Base-by-base conservation (phyloP, 2,113 vertebrate species). In the Limnothrissa miodon region DNA sequence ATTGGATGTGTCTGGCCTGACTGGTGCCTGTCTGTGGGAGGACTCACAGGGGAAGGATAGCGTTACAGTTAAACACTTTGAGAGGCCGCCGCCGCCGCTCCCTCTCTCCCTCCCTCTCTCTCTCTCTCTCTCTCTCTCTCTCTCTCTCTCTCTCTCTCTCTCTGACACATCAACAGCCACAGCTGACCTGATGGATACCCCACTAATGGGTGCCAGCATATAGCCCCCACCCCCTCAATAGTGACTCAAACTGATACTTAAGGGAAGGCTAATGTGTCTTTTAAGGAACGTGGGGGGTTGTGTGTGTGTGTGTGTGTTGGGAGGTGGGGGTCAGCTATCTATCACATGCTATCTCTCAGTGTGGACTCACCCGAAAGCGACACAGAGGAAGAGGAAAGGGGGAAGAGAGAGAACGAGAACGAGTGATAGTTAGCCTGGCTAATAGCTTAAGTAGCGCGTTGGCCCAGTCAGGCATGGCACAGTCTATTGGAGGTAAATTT, bases 131-230 rank as follows among this genome's bases (percentile, higher is more conserved):
- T n/a, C n/a, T n/a, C n/a, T n/a, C n/a, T n/a, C n/a, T n/a, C n/a
- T n/a, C n/a, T n/a, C n/a, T n/a, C n/a, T n/a, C n/a, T n/a, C n/a
- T n/a, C n/a, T n/a, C 95, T 94, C 93, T 90, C 89, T 92, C 92
- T 83, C 85, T 87, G 92, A 82, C 90, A 82, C 82, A 74, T 36
- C 25, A 33, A 36, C 53, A 90, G 90, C 93, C 92, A 94, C 89
- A 91, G 93, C 88, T 92, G 85, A 86, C 83, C 15, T 88, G 93
- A 95, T 93, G 93, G 92, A 93, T 92, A 90, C 94, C 93, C 91
- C 86, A 45, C 91, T 95, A 95, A 96, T 94, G 92, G 93, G 94
- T 93, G 88, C 10, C 36, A 89, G 89, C 95, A 92, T 94, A 95
- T 92, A 92, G n/a, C 42, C 42, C 2, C 42, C 42, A 42, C 42